Evolutionary conservation across 1,140 invertebrate species (phyloP), one percentile per base, ranked within the genome.

Genomic region (Lethrus apterus): DNA sequence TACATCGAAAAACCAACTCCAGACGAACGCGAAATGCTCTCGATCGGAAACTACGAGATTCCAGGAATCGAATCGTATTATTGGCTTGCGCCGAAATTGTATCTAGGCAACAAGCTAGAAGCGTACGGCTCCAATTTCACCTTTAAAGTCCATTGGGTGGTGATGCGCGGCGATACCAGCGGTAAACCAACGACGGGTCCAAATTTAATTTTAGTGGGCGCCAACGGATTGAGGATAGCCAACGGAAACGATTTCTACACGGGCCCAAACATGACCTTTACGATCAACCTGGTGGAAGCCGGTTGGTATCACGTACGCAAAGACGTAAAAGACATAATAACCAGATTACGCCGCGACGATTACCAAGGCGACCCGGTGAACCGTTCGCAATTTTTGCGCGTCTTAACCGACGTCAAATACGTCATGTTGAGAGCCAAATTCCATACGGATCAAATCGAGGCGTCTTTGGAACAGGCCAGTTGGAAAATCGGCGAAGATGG

Each of bases 401-500:
- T 93, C 1, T 66, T 98, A n/a, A 73, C 81, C 3, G 77, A 90
- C 53, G 58, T 99, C 0, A 80, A 84, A 48, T 70, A 83, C 19
- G 58, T 98, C 10, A 73, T 98, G 55, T 76, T 98, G 17, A 75
- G 93, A 45, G 92, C 91, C 0, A 89, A 90, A 43, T 98, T 86
- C 67, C 91, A 97, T 64, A 89, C 87, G 0, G 91, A 94, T 63
- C 94, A 99, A 70, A 83, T 90, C 46, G 90, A 95, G 70, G 87
- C 84, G 26, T 78, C 67, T 5, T 54, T 75, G 15, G 67, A 67
- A 55, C 41, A 7, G 41, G 63, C 18, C 2, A 36, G 20, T 2
- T 50, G 60, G 18, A 40, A 40, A 46, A 45, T 52, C 19, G 55
- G 51, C 5, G 30, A 48, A 29, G 51, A 56, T 50, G 5, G 55